Base-by-base conservation (phyloP, 2,113 vertebrate species). In the Jaculus jaculus region DNA sequence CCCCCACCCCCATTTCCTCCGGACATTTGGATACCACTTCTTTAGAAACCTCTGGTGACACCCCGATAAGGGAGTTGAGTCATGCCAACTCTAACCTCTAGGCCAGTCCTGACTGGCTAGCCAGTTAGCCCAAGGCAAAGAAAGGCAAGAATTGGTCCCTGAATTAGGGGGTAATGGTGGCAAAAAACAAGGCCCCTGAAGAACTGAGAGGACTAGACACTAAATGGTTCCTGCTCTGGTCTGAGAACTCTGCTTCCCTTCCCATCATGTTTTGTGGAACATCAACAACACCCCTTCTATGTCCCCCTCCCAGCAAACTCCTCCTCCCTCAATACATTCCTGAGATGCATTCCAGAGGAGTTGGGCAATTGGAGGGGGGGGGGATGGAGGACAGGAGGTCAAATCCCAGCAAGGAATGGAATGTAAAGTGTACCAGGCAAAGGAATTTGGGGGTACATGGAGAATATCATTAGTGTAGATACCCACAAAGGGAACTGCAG, bases 261-360 rank as follows among this genome's bases (percentile, higher is more conserved):
- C 37, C 88, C 30, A 60, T 84, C 72, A 80, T 28, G 71, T 93
- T 95, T 95, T 68, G 88, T 37, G 75, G 68, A 92, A 72, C 21
- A 94, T 73, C 66, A 93, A 80, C 71, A 95, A 60, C 24, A 30
- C 20, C 89, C 88, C 72, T 34, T 16, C 26, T 2, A 2, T 2
- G 30, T 34, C 90, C 73, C 94, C 89, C 81, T 84, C 91, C 93
- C 94, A 85, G 92, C 69, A 94, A 96, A 71, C 94, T 94, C 92
- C 95, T 94, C 96, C 94, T 94, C 95, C 95, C 94, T 94, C 96
- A 97, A 98, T 93, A 15, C 5, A 96, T 97, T 98, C 98, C 98
- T 98, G 96, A 95, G 95, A 95, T 9, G 82, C 98, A 98, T 98
- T 98, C 98, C 97, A 98, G 96, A 97, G 95, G 84, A 0, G 72